A percentile compares a stretch with the other conserved stretches of the same genome.
phyloP scores from a whole-genome alignment of 2,797 vertebrate species.

The Galaxias olidus region DNA sequence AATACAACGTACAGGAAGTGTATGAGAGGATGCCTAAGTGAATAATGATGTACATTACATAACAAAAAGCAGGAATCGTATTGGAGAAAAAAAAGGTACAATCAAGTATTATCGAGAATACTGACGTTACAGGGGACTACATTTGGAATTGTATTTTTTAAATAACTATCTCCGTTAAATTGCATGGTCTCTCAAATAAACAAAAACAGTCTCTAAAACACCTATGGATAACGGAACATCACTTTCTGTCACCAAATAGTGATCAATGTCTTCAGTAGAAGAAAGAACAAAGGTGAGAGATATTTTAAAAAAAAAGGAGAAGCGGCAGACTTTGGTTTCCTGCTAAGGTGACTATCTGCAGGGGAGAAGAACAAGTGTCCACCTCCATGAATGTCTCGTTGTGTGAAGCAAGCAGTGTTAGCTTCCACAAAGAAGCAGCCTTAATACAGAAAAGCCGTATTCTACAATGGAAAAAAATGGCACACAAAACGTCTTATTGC shows the following conservation, averaged over 20 bases:
- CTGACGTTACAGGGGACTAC: too few relatives aligned
- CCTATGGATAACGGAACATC: too few relatives aligned
- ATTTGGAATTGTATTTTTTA: too few relatives aligned
- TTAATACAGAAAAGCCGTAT: background rate
- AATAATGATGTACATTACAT: too few relatives aligned
- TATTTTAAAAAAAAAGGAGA: background rate
- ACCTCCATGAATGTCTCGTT: constrained; percentile 5
- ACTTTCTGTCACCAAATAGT: too few relatives aligned
- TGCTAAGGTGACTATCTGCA: background rate
- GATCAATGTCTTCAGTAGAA: background rate
- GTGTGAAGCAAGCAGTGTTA: background rate
- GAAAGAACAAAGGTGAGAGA: background rate
- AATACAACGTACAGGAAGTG: background rate
- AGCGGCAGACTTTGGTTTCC: background rate
- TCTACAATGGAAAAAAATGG: background rate
- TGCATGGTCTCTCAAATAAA: too few relatives aligned
- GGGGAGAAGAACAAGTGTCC: constrained; percentile 1
- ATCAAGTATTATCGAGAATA: too few relatives aligned
- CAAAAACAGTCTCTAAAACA: too few relatives aligned
- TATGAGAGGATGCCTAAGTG: background rate
- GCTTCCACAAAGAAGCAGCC: background rate
- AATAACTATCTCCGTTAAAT: too few relatives aligned
- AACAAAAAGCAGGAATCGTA: too few relatives aligned
- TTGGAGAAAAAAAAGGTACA: too few relatives aligned
- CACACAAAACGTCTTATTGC: background rate